Evolutionary conservation across 2,113 vertebrate genomes (phyloP).

Genomic region (Peromyscus maniculatus): DNA sequence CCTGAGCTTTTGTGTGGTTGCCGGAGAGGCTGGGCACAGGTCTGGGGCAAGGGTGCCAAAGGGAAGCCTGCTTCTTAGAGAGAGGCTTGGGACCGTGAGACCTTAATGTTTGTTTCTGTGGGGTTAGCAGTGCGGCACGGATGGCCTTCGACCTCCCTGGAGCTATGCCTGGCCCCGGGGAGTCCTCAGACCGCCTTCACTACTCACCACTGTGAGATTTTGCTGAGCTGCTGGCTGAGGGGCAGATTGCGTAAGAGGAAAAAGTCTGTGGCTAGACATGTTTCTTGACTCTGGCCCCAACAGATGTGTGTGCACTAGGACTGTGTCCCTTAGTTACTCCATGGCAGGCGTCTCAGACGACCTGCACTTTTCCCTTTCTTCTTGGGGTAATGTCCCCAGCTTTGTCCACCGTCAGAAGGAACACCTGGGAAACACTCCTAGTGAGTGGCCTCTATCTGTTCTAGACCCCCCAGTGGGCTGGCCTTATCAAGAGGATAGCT

Average conservation of each 20-base stretch:
- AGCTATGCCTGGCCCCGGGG: background rate
- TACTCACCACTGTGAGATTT: slow-evolving; percentile 32
- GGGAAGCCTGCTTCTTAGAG: background rate
- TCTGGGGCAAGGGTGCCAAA: background rate
- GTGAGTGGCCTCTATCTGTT: background rate
- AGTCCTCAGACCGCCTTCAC: background rate
- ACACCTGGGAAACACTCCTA: background rate
- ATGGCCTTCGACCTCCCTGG: background rate
- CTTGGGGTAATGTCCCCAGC: background rate
- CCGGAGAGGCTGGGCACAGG: background rate
- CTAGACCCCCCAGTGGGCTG: background rate
- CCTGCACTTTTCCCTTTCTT: background rate
- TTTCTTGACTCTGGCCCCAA: slow-evolving; percentile 27
- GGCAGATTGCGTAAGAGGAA: slow-evolving; percentile 12
- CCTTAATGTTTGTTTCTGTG: background rate
- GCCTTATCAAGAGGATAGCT: background rate
- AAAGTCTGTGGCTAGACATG: background rate
- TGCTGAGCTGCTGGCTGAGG: slow-evolving; percentile 31
- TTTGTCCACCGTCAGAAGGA: background rate
- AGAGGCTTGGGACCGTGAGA: background rate
- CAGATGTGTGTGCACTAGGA: background rate
- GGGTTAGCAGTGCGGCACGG: background rate
- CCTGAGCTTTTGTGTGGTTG: background rate
- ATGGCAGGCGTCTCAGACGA: slow-evolving; percentile 3
- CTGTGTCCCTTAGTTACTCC: background rate